These are phyloP conservation scores for Tiaroga cobitis DNA, from an alignment of 2,797 vertebrate species.

Conservation along the genomic window DNA sequence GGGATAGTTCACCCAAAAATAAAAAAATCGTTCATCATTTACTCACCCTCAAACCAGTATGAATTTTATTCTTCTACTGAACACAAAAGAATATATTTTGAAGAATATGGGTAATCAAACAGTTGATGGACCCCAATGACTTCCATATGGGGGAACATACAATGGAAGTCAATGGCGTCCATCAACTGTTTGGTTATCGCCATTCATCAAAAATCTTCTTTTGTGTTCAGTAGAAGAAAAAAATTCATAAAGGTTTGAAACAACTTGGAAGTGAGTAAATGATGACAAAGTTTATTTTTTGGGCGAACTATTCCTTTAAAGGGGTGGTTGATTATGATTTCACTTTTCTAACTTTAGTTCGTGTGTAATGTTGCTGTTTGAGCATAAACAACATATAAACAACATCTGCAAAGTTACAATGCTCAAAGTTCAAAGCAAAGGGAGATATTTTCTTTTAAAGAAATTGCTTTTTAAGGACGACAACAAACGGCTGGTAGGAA, in stretches of 20 bases:
- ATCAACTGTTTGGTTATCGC: neutral
- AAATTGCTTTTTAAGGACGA: too few species aligned
- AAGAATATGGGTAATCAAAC: neutral
- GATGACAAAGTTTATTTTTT: neutral
- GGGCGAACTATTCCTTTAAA: neutral
- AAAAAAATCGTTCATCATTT: neutral
- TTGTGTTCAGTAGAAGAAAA: neutral
- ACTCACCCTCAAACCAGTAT: neutral
- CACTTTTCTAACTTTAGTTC: too few species aligned
- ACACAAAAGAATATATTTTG: neutral
- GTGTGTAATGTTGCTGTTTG: too few species aligned
- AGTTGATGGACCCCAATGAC: neutral
- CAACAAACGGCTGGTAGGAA: too few species aligned
- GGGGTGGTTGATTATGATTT: too few species aligned
- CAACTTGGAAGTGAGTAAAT: neutral
- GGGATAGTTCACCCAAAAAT: neutral
- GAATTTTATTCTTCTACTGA: neutral
- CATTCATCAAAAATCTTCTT: neutral
- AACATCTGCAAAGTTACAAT: too few species aligned
- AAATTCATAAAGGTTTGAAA: neutral
- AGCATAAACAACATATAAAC: too few species aligned
- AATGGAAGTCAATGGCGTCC: neutral
- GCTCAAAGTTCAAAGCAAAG: too few species aligned
- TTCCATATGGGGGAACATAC: too few species aligned
- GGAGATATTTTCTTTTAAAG: too few species aligned